A percentile compares a stretch with the other conserved stretches of the same genome.
Evolutionary conservation across 2,888 invertebrate genomes (phyloP).

Genomic region (Platycnemis pennipes): DNA sequence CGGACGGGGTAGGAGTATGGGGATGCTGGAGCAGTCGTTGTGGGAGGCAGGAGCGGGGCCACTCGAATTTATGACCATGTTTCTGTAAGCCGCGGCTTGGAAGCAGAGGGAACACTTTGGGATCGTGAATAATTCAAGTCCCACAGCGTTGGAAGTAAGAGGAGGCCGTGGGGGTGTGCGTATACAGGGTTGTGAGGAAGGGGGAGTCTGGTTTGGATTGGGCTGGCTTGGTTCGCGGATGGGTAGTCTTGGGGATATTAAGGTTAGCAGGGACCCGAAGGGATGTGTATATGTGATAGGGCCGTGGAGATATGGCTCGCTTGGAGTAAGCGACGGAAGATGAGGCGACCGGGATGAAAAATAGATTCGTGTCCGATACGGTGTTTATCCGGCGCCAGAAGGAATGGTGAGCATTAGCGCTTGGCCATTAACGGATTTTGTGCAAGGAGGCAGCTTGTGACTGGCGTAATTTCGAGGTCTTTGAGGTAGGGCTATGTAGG

Average conservation of each 20-base stretch:
- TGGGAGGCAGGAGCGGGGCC: not conserved
- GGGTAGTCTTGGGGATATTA: not conserved
- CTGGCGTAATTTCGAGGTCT: not conserved
- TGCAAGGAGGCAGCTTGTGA: not conserved
- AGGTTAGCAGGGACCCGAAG: not conserved
- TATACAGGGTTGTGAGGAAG: not conserved
- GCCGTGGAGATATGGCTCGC: not conserved
- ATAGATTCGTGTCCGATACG: not conserved
- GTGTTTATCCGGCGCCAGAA: not conserved
- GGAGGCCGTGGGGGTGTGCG: not conserved
- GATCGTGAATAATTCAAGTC: constrained; percentile 57
- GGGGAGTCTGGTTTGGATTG: not conserved
- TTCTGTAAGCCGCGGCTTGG: constrained; percentile 60
- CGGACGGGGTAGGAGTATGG: not conserved
- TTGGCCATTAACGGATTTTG: not conserved
- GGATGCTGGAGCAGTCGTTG: not conserved
- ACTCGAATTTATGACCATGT: constrained; percentile 61
- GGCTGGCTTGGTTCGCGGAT: not conserved
- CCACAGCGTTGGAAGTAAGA: constrained; percentile 1
- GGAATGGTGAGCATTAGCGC: not conserved
- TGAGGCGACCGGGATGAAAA: constrained; percentile 22
- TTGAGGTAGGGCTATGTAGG: not conserved
- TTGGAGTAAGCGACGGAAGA: not conserved
- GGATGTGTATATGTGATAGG: not conserved
- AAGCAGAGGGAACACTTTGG: constrained; percentile 53